Evolutionary conservation across 2,888 invertebrate species (phyloP).

Genomic region (Mylabris sibirica): DNA sequence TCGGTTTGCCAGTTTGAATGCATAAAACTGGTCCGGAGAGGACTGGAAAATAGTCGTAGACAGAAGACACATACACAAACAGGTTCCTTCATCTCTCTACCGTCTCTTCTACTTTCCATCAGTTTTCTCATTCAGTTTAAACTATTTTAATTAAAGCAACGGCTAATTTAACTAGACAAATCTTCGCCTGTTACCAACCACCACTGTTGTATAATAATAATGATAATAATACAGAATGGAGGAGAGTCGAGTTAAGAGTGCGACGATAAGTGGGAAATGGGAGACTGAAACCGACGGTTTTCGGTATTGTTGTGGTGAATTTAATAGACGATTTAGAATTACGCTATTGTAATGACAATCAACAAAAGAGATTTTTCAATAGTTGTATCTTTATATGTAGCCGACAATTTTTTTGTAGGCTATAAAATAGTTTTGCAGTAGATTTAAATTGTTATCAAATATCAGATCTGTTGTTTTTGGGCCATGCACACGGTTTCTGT

Average conservation of each 20-base stretch:
- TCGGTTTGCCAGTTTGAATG: constrained; percentile 45
- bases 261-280: background rate
- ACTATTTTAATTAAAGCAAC: constrained; percentile 63
- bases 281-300: background rate
- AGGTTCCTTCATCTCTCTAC: constrained; percentile 40
- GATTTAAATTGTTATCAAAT: background rate
- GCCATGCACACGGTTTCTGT: background rate
- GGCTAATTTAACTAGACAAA: constrained; percentile 62
- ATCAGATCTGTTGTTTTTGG: background rate
- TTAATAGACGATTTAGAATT: constrained; percentile 8
- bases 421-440: background rate
- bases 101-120: constrained; percentile 51
- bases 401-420: background rate
- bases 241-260: background rate
- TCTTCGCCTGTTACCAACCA: constrained; percentile 41
- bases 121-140: constrained; percentile 58
- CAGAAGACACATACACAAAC: constrained; percentile 16
- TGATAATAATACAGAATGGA: constrained; percentile 3
- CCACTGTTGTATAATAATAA: background rate
- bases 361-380: background rate
- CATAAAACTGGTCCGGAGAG: constrained; percentile 44
- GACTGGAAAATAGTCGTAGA: background rate
- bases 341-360: background rate
- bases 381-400: background rate
- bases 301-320: constrained; percentile 1